Evolutionary conservation across 2,797 vertebrate species (phyloP), one percentile per base, ranked within the genome.

Genomic region (Miopithecus talapoin): DNA sequence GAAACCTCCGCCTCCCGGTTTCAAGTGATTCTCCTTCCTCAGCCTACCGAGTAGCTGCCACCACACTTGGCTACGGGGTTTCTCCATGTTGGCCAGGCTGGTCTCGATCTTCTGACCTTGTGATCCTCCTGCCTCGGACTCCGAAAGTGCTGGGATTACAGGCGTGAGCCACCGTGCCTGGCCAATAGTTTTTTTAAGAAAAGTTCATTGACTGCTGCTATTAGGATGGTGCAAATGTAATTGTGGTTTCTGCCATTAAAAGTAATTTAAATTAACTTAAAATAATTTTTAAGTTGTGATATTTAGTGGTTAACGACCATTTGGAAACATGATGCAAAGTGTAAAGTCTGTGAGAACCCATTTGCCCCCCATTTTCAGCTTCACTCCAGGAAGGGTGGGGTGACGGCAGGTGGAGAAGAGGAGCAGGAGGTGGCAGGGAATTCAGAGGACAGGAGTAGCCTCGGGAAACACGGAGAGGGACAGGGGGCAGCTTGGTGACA

Each of bases 361-460:
- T 24, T 4, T 21, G 16, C 57, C 2, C 2, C 5, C 55, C 5
- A 1, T 17, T 72, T 33, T 0, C 21, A 21, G 24, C 26, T 8
- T 16, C 43, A 1, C 53, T 28, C 17, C 24, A 43, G 80, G 48
- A 41, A 64, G n/a, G 8, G 61, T 16, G 28, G 21, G 5, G 64
- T 1, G 0, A 48, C 0, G 28, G 85, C 0, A 0, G 11, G 0
- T 3, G 14, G 14, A 19, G n/a, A 64, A 13, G 68, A 28, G 22
- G 1, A 87, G 70, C 26, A 9, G n/a, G 88, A 83, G 39, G 70
- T 24, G 59, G 10, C 22, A 1, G 17, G 30, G 43, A 81, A 22
- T 33, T 74, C 28, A 0, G 68, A 16, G 89, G 3, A 70, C 21
- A 87, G 72, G 13, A 8, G 33, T 17, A n/a, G 87, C 87, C 93